Evolutionary conservation across 2,888 invertebrate genomes (phyloP), one percentile per base, ranked within the genome.

Genomic region (Drosophila nigricruria): DNA sequence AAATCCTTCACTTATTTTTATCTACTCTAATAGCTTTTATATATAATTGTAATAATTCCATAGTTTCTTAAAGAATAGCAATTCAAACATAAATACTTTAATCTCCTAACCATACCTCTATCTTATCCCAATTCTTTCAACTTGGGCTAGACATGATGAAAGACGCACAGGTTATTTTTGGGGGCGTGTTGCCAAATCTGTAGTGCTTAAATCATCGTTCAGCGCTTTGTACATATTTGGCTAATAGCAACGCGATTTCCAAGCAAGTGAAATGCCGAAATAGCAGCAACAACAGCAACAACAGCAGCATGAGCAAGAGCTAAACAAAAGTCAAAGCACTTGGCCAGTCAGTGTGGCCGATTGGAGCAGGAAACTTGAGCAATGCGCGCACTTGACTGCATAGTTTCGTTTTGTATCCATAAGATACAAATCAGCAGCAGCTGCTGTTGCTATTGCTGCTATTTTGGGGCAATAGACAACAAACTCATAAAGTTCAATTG

Each of bases 281-380:
- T 20, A 42, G n/a, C 43, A 47, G 58, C 36, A 57, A 49, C 66
- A 63, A 60, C 30, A 45, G 5, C 45, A 43, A 8, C 23, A 45
- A 10, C 36, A 45, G 32, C 20, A 59, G 53, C 64, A 60, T 45
- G 34, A 63, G 38, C 30, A 27, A 57, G 57, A 58, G 40, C 34
- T 61, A 72, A 54, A 70, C 56, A 63, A 70, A 77, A 70, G 69
- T 74, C 73, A 74, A 71, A 69, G 67, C 73, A 78, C 77, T 78
- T 66, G 71, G 63, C 76, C 66, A 77, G 49, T 68, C 70, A 77
- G 49, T 72, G 69, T 10, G 54, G 66, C 67, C 76, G 50, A 82
- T 70, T 75, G 63, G 57, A 84, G 80, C 79, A 82, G 80, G 81
- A 84, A 83, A 84, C 77, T 84, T 84, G 70, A 81, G 83, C 83